Conservation (phyloP, 1,140 invertebrate species). For the Drosophila suzukii region DNA sequence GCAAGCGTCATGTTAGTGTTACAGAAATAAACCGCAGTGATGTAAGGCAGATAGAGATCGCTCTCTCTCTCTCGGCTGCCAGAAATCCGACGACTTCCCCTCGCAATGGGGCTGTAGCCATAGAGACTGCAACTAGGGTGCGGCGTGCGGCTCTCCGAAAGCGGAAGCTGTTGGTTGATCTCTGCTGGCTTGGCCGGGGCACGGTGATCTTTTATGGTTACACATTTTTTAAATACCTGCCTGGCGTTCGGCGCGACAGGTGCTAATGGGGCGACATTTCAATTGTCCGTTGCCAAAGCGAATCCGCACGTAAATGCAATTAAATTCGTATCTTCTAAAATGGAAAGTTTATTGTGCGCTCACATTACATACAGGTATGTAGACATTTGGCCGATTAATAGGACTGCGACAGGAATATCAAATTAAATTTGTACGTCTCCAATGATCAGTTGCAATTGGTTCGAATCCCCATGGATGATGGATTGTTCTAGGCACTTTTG, state of each 20-base stretch:
- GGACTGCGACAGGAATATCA: constrained; percentile 32
- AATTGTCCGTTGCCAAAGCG: constrained; percentile 56
- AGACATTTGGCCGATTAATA: constrained; percentile 17
- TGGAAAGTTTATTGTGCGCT: constrained; percentile 66
- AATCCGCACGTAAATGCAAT: constrained; percentile 66
- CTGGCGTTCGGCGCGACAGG: constrained; percentile 59
- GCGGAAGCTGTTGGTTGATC: constrained; percentile 53
- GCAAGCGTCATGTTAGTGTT: constrained; percentile 32
- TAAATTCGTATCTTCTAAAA: constrained; percentile 57
- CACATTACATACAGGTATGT: constrained; percentile 27
- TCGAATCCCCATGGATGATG: background rate
- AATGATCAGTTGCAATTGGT: constrained; percentile 32
- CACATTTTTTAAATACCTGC: constrained; percentile 61
- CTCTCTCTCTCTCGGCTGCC: constrained; percentile 26
- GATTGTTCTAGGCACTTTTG: constrained; percentile 29
- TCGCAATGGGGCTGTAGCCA: background rate
- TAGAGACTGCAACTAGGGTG: background rate
- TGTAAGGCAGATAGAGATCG: constrained; percentile 35
- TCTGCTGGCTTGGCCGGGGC: constrained; percentile 25
- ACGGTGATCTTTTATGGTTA: constrained; percentile 46
- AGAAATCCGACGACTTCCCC: constrained; percentile 7
- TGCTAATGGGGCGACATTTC: constrained; percentile 70
- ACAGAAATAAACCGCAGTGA: constrained; percentile 44
- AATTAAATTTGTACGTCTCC: constrained; percentile 46
- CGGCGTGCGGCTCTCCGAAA: constrained; percentile 15